Conservation (phyloP, 35 echinoderm and acorn worm genomes). For the Hemicentrotus pulcherrimus region DNA sequence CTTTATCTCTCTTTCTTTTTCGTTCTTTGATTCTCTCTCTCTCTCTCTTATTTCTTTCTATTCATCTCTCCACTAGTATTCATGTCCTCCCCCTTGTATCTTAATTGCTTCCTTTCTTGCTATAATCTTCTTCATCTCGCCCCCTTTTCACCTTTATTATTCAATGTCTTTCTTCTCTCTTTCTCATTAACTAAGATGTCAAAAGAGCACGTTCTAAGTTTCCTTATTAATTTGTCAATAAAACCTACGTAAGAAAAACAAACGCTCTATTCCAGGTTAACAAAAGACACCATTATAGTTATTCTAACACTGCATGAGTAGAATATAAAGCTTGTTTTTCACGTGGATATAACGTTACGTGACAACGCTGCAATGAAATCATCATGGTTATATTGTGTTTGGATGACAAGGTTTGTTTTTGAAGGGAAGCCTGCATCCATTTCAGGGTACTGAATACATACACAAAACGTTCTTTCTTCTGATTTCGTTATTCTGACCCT, state of each 20-base stretch:
- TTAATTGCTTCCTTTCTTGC: neutral
- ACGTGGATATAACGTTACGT: neutral
- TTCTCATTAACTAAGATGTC: neutral
- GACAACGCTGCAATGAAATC: neutral
- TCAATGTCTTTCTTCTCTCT: neutral
- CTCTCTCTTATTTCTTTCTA: neutral
- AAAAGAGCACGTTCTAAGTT: neutral
- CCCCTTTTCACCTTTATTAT: neutral
- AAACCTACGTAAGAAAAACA: neutral
- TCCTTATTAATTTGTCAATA: neutral
- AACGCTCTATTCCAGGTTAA: too few relatives aligned
- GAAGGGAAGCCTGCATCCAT: neutral
- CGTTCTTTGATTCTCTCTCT: neutral
- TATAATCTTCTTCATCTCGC: neutral
- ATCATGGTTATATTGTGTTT: constrained; percentile 19
- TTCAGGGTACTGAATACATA: neutral
- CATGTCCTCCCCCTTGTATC: neutral
- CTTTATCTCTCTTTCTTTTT: neutral
- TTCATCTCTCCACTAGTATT: neutral
- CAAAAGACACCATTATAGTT: neutral
- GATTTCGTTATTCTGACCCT: neutral
- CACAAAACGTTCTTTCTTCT: neutral
- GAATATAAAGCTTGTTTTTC: neutral
- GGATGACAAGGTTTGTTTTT: constrained; percentile 10
- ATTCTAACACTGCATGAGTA: neutral